phyloP scores from a whole-genome alignment of 2,113 vertebrate species.

The Cololabis saira region DNA sequence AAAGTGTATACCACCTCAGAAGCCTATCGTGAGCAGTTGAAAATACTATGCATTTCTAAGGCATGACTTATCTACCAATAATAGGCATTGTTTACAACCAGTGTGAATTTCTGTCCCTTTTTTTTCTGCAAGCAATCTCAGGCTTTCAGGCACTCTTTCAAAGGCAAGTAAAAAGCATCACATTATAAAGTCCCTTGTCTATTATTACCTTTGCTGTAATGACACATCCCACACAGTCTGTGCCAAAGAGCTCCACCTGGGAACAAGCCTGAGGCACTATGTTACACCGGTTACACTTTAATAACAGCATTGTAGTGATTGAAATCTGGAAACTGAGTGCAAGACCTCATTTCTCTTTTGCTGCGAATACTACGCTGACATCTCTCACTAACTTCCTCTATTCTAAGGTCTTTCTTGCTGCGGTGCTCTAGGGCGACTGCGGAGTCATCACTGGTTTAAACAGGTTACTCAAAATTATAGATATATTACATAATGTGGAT shows the following conservation, averaged over 20 bases:
- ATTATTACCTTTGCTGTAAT: slow-evolving; percentile 75
- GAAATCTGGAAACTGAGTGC: slow-evolving; percentile 57
- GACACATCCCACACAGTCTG: slow-evolving; percentile 69
- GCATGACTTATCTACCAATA: slow-evolving; percentile 61
- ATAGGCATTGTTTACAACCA: slow-evolving; percentile 62
- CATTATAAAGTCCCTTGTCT: slow-evolving; percentile 70
- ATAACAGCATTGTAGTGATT: slow-evolving; percentile 55
- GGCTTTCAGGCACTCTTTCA: slow-evolving; percentile 54
- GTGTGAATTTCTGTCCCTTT: slow-evolving; percentile 8
- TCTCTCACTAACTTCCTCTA: slow-evolving; percentile 5
- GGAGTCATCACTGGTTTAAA: slow-evolving; percentile 2
- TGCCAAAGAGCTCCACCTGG: slow-evolving; percentile 62
- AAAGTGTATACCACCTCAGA: slow-evolving; percentile 40
- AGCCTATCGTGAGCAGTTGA: slow-evolving; percentile 42
- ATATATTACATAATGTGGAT: slow-evolving; percentile 25
- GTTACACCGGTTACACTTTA: slow-evolving; percentile 63
- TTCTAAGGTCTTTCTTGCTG: slow-evolving; percentile 11
- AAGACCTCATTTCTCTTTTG: slow-evolving; percentile 27
- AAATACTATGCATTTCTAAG: slow-evolving; percentile 51
- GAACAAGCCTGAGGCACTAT: slow-evolving; percentile 55
- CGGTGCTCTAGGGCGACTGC: slow-evolving; percentile 26
- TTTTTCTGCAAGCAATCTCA: slow-evolving; percentile 28
- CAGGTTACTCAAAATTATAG: slow-evolving; percentile 8
- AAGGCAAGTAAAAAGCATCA: slow-evolving; percentile 62
- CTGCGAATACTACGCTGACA: not conserved